phyloP scores from a whole-genome alignment of 2,888 invertebrate species.

The Gerris lacustris region DNA sequence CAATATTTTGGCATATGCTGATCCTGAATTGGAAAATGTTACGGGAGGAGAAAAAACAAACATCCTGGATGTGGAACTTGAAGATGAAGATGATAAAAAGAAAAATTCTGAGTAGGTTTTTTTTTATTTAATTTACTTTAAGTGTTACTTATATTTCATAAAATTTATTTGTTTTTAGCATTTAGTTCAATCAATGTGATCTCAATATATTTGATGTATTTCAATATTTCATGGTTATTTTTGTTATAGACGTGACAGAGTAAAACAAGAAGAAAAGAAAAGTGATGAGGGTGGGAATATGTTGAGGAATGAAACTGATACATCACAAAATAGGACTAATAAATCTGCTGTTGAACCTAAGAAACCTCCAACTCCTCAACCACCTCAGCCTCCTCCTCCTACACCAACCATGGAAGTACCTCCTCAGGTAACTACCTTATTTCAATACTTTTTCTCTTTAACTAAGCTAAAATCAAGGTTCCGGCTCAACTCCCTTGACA shows the following conservation, averaged over 20 bases:
- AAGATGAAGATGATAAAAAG: constrained; percentile 52
- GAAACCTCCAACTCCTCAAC: not conserved
- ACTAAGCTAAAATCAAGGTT: no score
- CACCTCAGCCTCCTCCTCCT: not conserved
- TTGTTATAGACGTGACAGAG: not conserved
- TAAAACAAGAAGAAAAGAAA: not conserved
- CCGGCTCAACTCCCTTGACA: no score
- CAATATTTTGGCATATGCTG: constrained; percentile 89
- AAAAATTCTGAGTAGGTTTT: constrained; percentile 29
- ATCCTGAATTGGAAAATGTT: constrained; percentile 77
- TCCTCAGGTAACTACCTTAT: not conserved
- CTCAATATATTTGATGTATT: not conserved
- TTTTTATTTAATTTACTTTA: not conserved
- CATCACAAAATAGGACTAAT: not conserved
- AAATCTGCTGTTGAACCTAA: not conserved
- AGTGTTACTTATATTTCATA: not conserved
- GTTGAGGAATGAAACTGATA: not conserved
- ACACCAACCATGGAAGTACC: not conserved
- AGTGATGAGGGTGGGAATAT: not conserved
- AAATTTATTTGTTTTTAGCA: not conserved
- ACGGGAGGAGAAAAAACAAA: constrained; percentile 68
- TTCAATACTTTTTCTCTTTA: no score
- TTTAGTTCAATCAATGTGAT: not conserved
- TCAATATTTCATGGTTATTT: no score
- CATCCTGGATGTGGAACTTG: constrained; percentile 67